These are phyloP conservation scores for Microtus ochrogaster DNA, from an alignment of 2,113 vertebrate species.

Conservation along the genomic window DNA sequence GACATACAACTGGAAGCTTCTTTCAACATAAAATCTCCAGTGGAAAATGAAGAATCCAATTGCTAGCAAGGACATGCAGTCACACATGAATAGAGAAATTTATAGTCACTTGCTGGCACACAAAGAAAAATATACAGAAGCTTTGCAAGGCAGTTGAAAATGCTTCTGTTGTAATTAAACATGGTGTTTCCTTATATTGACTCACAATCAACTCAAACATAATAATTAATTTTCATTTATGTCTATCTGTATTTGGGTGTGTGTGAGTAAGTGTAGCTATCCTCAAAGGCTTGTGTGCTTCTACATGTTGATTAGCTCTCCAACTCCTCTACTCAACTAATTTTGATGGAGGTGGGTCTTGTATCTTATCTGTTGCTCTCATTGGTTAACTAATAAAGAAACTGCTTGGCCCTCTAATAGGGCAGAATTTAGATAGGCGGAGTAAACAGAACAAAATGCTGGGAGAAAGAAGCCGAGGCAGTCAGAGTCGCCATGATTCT, in stretches of 20 bases:
- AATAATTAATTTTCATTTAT: not conserved
- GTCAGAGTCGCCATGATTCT: too few species aligned
- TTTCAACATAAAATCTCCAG: not conserved
- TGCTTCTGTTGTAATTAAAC: not conserved
- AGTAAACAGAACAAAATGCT: too few species aligned
- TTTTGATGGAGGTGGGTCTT: too few species aligned
- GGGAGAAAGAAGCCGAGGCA: too few species aligned
- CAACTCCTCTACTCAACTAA: too few species aligned
- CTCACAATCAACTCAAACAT: not conserved
- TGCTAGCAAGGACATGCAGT: not conserved
- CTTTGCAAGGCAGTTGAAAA: not conserved
- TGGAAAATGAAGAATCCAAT: not conserved
- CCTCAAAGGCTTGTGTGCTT: accelerated
- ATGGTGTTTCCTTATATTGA: not conserved
- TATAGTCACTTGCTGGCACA: not conserved
- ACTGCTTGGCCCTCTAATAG: too few species aligned
- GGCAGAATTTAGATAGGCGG: too few species aligned
- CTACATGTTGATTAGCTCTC: not conserved
- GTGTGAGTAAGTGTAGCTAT: not conserved
- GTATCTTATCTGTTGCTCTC: too few species aligned
- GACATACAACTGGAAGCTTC: not conserved
- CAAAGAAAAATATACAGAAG: not conserved
- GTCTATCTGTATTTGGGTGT: not conserved
- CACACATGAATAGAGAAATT: not conserved
- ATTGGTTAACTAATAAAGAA: too few species aligned